Percentiles rank a stretch among this genome's conserved stretches.
phyloP scores from a whole-genome alignment of 2,888 invertebrate genomes.

The Torymus auratus region DNA sequence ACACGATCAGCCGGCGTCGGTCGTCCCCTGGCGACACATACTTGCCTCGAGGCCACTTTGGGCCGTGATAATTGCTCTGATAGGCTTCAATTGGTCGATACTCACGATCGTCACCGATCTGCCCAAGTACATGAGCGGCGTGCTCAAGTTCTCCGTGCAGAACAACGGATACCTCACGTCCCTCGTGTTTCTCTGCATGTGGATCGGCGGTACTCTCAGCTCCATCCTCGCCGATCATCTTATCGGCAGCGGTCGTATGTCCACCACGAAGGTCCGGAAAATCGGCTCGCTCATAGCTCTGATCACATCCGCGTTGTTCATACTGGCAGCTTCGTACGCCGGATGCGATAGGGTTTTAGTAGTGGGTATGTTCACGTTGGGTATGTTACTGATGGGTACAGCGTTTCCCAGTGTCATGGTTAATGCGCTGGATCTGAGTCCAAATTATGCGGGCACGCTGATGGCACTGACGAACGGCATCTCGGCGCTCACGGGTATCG shows the following conservation, averaged over 20 bases:
- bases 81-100: conserved; percentile 75
- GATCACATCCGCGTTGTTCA: conserved; percentile 76
- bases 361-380: conserved; percentile 71
- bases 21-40: conserved; percentile 71
- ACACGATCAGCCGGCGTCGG: conserved; percentile 66
- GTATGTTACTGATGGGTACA: conserved; percentile 76
- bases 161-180: conserved; percentile 77
- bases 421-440: conserved; percentile 77
- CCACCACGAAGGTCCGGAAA: conserved; percentile 76
- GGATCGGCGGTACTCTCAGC: conserved; percentile 73
- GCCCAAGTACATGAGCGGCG: conserved; percentile 76
- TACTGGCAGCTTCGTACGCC: conserved; percentile 77
- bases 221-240: conserved; percentile 76
- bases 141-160: conserved; percentile 75
- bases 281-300: conserved; percentile 77
- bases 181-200: conserved; percentile 77
- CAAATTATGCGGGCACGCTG: conserved; percentile 77
- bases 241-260: conserved; percentile 69
- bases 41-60: conserved; percentile 82
- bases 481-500: conserved; percentile 84
- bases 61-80: conserved; percentile 83
- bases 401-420: conserved; percentile 78
- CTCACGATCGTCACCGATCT: conserved; percentile 74
- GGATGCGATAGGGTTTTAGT: conserved; percentile 75
- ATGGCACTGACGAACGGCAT: conserved; percentile 80